Evolutionary conservation across 2,797 vertebrate genomes (phyloP), one percentile per base, ranked within the genome.

Genomic region (Spinus olivaceus): DNA sequence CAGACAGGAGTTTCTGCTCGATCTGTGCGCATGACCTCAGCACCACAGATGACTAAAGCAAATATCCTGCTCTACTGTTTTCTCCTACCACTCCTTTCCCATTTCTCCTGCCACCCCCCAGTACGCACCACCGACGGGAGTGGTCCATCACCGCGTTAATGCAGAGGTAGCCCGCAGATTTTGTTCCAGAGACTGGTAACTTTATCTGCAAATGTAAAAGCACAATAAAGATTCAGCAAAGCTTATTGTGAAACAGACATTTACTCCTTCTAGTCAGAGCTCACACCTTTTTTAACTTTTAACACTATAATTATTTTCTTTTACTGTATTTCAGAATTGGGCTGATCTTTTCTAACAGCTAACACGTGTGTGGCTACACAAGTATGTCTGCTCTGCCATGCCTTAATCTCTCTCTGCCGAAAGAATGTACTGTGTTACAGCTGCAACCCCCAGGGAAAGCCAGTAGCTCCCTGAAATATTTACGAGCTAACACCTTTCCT

Each of bases 171-270:
- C 98, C 99, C 0, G 97, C 97, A 3, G 92, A 97, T 81, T 97
- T 98, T 32, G 95, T 80, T 33, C 99, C 98, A 28, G 98, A 98
- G 27, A 99, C 98, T 0, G 98, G 99, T 76, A 99, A 98, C 97
- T 99, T 99, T 42, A 99, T 91, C 98, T 99, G 96, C 46, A 83
- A 56, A 73, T 23, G 12, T 27, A 81, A 72, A 94, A 82, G 17
- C n/a, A 70, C 4, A 10, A 63, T 83, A 24, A 76, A 70, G 46
- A 57, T 41, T 74, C 81, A 81, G 12, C 44, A 70, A 70, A 42
- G 30, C 33, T 6, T 12, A 14, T 60, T 82, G 49, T 25, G 32
- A 64, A 92, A 84, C 4, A 24, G 56, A 42, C n/a, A 37, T 13
- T 85, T n/a, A 44, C 5, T 82, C 53, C 30, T 87, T 32, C 49